These are phyloP conservation scores for Masticophis lateralis DNA, from an alignment of 2,797 vertebrate species.

Conservation along the genomic window DNA sequence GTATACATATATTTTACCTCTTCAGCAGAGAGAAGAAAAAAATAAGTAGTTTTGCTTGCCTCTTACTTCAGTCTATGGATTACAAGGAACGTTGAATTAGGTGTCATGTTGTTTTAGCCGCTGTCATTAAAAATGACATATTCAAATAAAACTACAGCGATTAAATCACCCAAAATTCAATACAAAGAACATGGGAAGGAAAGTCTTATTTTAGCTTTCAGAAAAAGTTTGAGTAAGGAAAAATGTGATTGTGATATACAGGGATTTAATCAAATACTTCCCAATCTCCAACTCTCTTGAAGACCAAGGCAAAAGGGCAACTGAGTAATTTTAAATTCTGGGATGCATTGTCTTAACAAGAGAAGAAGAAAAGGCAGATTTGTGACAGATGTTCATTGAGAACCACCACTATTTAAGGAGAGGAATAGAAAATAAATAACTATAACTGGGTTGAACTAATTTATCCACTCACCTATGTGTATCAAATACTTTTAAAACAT, in stretches of 20 bases:
- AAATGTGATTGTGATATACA: background rate
- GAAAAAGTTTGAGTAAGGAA: background rate
- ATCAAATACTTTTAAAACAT: background rate
- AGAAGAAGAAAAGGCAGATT: background rate
- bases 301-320: no score
- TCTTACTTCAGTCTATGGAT: constrained; percentile 21
- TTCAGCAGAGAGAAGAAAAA: background rate
- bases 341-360: no score
- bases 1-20: background rate
- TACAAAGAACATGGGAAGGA: background rate
- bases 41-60: background rate
- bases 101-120: background rate
- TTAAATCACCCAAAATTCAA: background rate
- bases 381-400: background rate
- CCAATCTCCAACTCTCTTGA: no score
- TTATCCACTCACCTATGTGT: background rate
- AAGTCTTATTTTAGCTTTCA: background rate
- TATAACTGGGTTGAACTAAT: background rate
- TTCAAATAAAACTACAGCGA: constrained; percentile 15
- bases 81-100: background rate
- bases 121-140: constrained; percentile 23
- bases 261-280: background rate
- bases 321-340: no score
- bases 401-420: background rate
- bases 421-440: background rate